phyloP scores from a whole-genome alignment of 2,888 invertebrate species.

The Dilophus febrilis region DNA sequence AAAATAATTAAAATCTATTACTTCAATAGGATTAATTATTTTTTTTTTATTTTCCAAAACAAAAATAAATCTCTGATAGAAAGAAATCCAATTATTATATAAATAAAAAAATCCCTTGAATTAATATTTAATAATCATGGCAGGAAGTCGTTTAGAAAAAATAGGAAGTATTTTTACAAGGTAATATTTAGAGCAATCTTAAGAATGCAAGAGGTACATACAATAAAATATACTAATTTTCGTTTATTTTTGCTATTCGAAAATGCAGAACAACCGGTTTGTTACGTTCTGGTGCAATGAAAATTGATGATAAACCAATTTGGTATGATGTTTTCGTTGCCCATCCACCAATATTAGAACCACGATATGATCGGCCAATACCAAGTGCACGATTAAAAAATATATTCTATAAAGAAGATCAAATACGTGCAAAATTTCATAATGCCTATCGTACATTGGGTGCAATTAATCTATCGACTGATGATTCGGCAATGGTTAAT shows the following conservation, averaged over 20 bases:
- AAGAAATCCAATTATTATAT: too few species aligned
- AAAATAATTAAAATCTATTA: too few species aligned
- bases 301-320: conserved; percentile 62
- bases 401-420: conserved; percentile 74
- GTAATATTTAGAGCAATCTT: too few species aligned
- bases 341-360: conserved; percentile 78
- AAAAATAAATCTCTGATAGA: too few species aligned
- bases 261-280: conserved; percentile 56
- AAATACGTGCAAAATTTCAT: conserved; percentile 58
- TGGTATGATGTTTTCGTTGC: conserved; percentile 87
- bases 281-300: conserved; percentile 60
- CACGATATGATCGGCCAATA: conserved; percentile 51
- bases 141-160: conserved; percentile 51
- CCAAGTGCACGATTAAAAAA: conserved; percentile 41
- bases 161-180: conserved; percentile 55
- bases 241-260: too few species aligned
- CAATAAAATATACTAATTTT: too few species aligned
- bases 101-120: too few species aligned
- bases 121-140: too few species aligned
- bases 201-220: too few species aligned
- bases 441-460: not conserved
- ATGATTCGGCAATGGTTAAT: not conserved
- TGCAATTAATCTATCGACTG: not conserved
- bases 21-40: too few species aligned
- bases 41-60: too few species aligned